These are phyloP conservation scores for Pipistrellus nathusii DNA, from an alignment of 2,797 vertebrate species.

Conservation along the genomic window DNA sequence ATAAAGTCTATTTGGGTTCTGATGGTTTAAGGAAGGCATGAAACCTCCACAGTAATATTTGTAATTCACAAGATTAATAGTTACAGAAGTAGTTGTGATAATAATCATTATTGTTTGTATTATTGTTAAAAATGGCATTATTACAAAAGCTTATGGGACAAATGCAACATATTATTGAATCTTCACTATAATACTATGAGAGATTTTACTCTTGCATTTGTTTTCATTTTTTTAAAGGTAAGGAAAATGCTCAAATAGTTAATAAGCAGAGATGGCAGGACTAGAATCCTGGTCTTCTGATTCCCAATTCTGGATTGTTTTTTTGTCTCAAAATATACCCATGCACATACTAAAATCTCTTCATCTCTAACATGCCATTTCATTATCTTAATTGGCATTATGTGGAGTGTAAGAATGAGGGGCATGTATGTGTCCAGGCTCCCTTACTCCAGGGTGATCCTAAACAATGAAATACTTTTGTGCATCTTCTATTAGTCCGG, in stretches of 20 bases:
- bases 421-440: rapidly evolving
- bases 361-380: background rate
- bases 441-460: background rate
- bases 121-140: conserved; percentile 4
- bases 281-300: background rate
- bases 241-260: background rate
- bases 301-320: background rate
- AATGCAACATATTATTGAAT: background rate
- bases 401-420: background rate
- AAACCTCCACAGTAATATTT: background rate
- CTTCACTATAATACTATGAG: background rate
- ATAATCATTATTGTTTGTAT: background rate
- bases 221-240: background rate
- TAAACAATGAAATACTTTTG: background rate
- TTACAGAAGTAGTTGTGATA: background rate
- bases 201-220: background rate
- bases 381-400: background rate
- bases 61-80: background rate
- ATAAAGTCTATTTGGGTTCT: background rate
- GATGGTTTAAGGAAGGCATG: background rate
- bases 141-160: background rate
- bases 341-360: background rate
- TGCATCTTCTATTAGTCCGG: background rate
- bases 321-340: background rate
- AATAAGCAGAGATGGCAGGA: background rate